Conservation (phyloP, 1,140 invertebrate species). For the Achatina immaculata region DNA sequence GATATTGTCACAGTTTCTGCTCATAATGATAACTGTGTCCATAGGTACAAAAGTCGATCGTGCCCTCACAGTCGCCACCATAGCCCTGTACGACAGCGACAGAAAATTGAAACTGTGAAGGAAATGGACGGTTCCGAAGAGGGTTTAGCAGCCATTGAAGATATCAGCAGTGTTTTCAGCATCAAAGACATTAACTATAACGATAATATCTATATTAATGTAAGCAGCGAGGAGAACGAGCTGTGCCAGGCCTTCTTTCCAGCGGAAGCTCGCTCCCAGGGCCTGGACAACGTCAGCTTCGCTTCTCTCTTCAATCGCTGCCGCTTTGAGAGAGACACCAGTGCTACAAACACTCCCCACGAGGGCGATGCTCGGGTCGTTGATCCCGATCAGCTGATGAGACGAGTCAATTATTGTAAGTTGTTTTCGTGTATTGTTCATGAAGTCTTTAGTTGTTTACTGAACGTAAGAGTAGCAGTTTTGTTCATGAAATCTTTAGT, state of each 20-base stretch:
- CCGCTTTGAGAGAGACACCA: constrained; percentile 1
- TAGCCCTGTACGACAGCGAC: background rate
- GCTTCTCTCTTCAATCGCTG: background rate
- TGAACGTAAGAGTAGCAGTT: no score
- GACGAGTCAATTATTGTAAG: background rate
- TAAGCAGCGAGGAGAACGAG: no score
- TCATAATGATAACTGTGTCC: background rate
- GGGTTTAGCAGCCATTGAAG: background rate
- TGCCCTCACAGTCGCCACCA: background rate
- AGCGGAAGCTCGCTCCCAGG: no score
- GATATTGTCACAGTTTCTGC: background rate
- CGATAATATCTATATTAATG: background rate
- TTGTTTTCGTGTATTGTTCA: background rate
- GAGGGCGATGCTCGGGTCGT: background rate
- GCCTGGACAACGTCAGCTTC: background rate
- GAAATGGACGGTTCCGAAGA: no score
- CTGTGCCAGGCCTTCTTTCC: no score
- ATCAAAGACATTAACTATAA: background rate
- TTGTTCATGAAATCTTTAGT: no score
- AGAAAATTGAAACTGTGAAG: background rate
- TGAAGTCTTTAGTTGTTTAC: no score
- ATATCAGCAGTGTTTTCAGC: background rate
- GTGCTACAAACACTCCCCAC: background rate
- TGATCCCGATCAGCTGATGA: background rate
- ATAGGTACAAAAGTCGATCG: background rate